A percentile compares a stretch with the other conserved stretches of the same genome.
phyloP scores from a whole-genome alignment of 2,113 vertebrate species.

The Dipodomys ordii region DNA sequence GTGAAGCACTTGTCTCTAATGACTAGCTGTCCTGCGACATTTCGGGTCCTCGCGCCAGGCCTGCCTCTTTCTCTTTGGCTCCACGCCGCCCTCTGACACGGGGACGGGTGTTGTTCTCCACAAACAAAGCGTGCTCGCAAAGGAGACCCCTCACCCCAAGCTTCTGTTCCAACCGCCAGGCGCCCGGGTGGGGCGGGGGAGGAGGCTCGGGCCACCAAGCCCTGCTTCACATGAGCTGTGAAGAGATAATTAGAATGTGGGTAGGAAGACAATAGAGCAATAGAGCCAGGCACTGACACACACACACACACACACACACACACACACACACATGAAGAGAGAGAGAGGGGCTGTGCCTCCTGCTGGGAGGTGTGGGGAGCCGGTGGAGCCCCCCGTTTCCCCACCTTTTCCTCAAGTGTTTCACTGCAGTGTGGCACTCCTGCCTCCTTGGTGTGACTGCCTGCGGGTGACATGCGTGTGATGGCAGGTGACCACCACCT shows the following conservation, averaged over 20 bases:
- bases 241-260: conserved; percentile 47
- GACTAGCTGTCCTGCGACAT: not conserved
- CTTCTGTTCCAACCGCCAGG: conserved; percentile 12
- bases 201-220: not conserved
- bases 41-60: not conserved
- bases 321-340: not conserved
- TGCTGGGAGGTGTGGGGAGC: not conserved
- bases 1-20: not conserved
- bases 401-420: not conserved
- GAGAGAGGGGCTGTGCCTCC: not conserved
- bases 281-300: rapidly evolving
- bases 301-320: too few relatives aligned
- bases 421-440: rapidly evolving
- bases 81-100: not conserved
- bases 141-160: not conserved
- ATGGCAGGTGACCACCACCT: not conserved
- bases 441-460: too few relatives aligned
- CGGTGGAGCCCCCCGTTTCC: rapidly evolving
- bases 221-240: not conserved
- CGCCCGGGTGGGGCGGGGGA: not conserved
- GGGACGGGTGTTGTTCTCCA: not conserved
- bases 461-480: not conserved
- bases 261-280: not conserved
- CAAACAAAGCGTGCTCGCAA: conserved; percentile 53
- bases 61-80: not conserved